phyloP scores from a whole-genome alignment of 2,797 vertebrate genomes.

The Furcifer pardalis region DNA sequence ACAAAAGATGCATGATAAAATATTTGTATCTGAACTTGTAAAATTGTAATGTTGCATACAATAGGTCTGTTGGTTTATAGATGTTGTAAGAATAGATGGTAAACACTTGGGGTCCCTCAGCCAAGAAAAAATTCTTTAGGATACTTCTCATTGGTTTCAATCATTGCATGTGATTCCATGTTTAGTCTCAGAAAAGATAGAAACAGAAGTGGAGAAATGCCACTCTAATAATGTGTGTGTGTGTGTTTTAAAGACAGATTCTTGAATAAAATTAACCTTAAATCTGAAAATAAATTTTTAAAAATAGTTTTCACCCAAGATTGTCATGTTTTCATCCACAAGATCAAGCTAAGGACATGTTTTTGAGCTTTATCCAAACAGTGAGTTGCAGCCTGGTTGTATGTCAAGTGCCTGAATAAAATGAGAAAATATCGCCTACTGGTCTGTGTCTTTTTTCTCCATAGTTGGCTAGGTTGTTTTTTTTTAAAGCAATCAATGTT shows the following conservation, averaged over 20 bases:
- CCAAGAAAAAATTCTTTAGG: not conserved
- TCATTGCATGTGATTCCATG: not conserved
- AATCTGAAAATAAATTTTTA: not conserved
- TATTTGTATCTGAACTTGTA: slow-evolving; percentile 7
- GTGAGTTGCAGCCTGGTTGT: not conserved
- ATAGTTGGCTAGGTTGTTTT: not conserved
- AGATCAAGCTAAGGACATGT: not conserved
- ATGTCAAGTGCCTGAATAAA: slow-evolving; percentile 22
- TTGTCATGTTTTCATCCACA: not conserved
- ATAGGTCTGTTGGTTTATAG: not conserved
- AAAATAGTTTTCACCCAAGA: not conserved
- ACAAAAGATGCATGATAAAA: not conserved
- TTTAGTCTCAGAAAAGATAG: not conserved
- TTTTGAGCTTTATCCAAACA: not conserved
- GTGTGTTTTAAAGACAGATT: not conserved
- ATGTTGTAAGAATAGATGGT: not conserved
- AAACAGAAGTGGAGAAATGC: not conserved
- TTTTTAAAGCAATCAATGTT: not conserved
- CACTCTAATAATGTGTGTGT: not conserved
- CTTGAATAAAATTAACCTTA: not conserved
- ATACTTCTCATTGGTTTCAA: not conserved
- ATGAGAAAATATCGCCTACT: not conserved
- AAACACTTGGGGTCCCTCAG: not conserved
- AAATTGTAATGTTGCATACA: not conserved
- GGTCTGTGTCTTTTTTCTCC: not conserved